phyloP scores from a whole-genome alignment of 2,113 vertebrate species.

The Calidris pygmaea region DNA sequence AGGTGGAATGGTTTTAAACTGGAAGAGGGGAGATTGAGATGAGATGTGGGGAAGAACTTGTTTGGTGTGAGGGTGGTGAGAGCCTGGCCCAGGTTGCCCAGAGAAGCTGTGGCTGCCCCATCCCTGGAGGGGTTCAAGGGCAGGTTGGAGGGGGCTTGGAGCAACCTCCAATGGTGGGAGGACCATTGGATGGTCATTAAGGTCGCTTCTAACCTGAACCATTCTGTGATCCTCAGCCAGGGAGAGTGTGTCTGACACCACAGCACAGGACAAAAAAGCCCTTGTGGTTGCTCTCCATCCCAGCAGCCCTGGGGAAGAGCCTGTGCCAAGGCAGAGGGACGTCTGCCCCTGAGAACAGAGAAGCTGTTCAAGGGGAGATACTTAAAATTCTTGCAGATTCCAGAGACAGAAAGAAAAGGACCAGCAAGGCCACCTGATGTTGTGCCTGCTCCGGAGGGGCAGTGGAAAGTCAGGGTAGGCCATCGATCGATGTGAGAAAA shows the following conservation, averaged over 20 bases:
- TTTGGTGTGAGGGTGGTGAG: too few species aligned
- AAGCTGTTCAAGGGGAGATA: background rate
- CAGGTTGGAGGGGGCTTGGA: too few species aligned
- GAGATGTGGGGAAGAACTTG: too few species aligned
- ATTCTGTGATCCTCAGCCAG: background rate
- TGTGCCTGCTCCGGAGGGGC: background rate
- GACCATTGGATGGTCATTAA: too few species aligned
- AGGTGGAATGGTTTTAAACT: too few species aligned
- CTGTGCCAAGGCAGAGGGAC: background rate
- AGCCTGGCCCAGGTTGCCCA: too few species aligned
- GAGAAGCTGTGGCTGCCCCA: too few species aligned
- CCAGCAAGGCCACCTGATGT: background rate
- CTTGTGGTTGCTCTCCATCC: background rate
- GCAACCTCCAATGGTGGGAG: too few species aligned
- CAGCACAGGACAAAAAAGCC: background rate
- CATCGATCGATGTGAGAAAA: background rate
- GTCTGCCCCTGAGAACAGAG: background rate
- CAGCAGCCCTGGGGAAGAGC: background rate
- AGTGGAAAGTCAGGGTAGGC: background rate
- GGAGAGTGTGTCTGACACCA: background rate
- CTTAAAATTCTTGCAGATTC: background rate
- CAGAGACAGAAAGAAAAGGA: background rate
- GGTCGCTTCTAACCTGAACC: too few species aligned
- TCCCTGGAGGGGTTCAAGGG: too few species aligned
- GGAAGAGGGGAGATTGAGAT: too few species aligned